Base-by-base conservation (phyloP, 2,113 vertebrate species). In the Coptodon bakossiorum region DNA sequence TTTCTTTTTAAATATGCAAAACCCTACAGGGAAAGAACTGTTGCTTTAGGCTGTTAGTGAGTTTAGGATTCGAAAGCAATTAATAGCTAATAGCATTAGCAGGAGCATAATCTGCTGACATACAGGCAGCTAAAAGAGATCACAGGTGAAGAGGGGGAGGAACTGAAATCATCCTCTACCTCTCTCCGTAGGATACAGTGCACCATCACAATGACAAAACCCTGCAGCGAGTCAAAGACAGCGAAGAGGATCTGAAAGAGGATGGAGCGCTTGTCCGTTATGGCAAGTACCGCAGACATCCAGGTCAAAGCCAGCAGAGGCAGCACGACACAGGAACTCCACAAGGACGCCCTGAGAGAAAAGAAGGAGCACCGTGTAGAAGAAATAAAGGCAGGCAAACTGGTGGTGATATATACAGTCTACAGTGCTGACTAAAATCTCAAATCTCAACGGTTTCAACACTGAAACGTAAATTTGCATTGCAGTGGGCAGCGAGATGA, bases 201-300 rank as follows among this genome's bases (percentile, higher is more conserved):
- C 90, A 99, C 99, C 98, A 99, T 99, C 94, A 99, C 98, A 87
- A 99, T 99, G 92, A 99, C 99, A 92, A 99, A 99, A 88, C 99
- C 99, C 97, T 99, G 98, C 92, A 99, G 97, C 10, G 99, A 99
- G 96, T 99, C 99, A 94, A 99, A 99, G 91, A 99, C 98, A 1
- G 98, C 98, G 73, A 99, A 99, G 88, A 99, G 98, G 94, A 99
- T 99, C 94, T 99, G 99, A 96, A 99, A 99, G 91, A 99, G 96
- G 93, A 99, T 99, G 91, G 98, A 99, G 89, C 99, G 98, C 96
- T 99, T 99, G 97, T 99, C 99, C 50, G 99, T 99, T 98, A 99
- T 99, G 90, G 99, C 99, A 88, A 99, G 97, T 90, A 99, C 99
- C 1, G 99, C 99, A 79, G 99, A 99, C 99, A 99, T 99, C 99